phyloP scores from a whole-genome alignment of 2,113 vertebrate species.

The Sander lucioperca region DNA sequence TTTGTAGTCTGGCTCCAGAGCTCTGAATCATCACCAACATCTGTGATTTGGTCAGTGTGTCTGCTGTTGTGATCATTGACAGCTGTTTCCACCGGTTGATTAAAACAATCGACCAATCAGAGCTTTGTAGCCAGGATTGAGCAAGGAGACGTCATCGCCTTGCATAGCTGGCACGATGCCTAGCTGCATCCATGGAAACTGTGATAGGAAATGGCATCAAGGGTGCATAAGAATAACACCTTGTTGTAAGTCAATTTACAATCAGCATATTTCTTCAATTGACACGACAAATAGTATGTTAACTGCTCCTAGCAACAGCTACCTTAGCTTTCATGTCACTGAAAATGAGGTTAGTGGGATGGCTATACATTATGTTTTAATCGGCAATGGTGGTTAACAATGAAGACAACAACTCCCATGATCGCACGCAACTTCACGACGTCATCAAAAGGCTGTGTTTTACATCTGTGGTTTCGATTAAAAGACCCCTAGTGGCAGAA shows the following conservation, averaged over 20 bases:
- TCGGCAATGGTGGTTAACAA: too few relatives aligned
- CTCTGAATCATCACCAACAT: not conserved
- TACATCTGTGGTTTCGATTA: too few relatives aligned
- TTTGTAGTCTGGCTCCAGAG: too few relatives aligned
- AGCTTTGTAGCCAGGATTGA: not conserved
- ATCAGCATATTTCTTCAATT: not conserved
- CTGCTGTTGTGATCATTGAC: not conserved
- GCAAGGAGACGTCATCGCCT: not conserved
- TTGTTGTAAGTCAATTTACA: not conserved
- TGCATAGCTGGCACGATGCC: not conserved
- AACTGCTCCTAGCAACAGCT: not conserved
- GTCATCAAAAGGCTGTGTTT: too few relatives aligned
- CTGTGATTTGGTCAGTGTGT: not conserved
- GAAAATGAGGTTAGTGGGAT: not conserved
- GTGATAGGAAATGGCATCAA: not conserved
- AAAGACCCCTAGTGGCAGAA: too few relatives aligned
- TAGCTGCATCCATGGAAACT: not conserved
- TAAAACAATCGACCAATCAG: not conserved
- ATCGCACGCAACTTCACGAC: too few relatives aligned
- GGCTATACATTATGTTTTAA: too few relatives aligned
- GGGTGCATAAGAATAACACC: not conserved
- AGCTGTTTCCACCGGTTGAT: not conserved
- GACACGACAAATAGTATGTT: not conserved
- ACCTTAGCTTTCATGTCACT: not conserved
- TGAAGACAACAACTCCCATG: too few relatives aligned